Evolutionary conservation across 2,888 invertebrate species (phyloP).

Genomic region (Neuroscelio doddi): DNA sequence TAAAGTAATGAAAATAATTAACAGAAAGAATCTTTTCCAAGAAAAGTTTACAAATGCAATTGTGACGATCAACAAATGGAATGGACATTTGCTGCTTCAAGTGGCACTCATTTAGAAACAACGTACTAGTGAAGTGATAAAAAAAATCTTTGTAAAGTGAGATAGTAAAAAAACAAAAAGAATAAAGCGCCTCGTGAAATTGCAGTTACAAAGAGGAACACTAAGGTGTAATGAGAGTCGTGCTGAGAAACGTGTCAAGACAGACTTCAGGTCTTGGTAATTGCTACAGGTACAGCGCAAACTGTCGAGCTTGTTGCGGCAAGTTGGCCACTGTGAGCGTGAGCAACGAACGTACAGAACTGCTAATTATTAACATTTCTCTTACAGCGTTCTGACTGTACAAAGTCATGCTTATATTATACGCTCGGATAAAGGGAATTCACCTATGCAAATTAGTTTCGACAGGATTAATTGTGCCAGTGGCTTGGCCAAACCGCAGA

Average conservation of each 20-base stretch:
- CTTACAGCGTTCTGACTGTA: constrained; percentile 20
- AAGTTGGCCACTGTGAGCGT: constrained; percentile 17
- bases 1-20: no score
- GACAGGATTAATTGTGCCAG: constrained; percentile 61
- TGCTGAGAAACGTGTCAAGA: constrained; percentile 9
- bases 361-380: constrained; percentile 54
- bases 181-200: background rate
- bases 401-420: constrained; percentile 47
- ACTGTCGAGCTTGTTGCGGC: constrained; percentile 12
- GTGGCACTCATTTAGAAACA: no score
- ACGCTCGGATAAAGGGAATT: constrained; percentile 55
- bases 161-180: background rate
- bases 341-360: constrained; percentile 27
- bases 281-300: constrained; percentile 7
- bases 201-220: background rate
- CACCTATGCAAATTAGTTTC: constrained; percentile 63
- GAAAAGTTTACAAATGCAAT: no score
- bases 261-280: constrained; percentile 2
- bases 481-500: constrained; percentile 48
- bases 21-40: no score
- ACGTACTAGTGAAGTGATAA: background rate
- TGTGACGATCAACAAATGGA: no score
- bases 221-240: background rate
- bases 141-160: background rate
- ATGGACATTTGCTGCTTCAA: no score